Conservation (phyloP, 2,113 vertebrate genomes). For the Peromyscus leucopus region DNA sequence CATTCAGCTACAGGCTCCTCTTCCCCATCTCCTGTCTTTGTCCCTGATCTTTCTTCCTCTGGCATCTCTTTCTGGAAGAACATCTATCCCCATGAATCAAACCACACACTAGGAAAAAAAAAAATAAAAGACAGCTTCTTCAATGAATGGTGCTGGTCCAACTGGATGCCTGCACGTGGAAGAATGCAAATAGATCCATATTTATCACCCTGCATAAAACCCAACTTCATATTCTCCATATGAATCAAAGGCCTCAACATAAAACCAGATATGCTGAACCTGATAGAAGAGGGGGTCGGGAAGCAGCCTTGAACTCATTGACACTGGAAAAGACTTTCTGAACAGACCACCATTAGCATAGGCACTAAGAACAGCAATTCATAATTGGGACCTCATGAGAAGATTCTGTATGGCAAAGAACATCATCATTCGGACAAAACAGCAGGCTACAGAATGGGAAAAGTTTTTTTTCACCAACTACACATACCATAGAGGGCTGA, state of each 20-base stretch:
- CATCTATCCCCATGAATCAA: not conserved
- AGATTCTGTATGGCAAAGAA: not conserved
- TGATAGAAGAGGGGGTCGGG: not conserved
- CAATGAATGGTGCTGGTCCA: not conserved
- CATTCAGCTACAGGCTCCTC: not conserved
- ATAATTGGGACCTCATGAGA: not conserved
- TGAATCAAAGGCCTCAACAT: not conserved
- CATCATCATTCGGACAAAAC: not conserved
- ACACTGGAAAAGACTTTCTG: not conserved
- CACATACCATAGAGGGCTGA: not conserved
- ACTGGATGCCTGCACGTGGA: not conserved
- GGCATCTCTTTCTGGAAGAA: not conserved
- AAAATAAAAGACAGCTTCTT: not conserved
- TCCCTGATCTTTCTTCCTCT: not conserved
- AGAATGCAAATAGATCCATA: not conserved
- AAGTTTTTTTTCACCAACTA: not conserved
- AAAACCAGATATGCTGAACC: not conserved
- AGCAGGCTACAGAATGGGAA: not conserved
- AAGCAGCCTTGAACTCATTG: not conserved
- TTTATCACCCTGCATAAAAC: not conserved
- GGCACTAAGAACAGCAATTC: not conserved
- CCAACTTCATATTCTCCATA: not conserved
- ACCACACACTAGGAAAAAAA: not conserved
- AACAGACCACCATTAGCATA: not conserved
- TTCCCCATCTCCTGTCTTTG: not conserved